Conservation (phyloP, 2,888 invertebrate genomes). For the Spatulosminthurus flaviceps region DNA sequence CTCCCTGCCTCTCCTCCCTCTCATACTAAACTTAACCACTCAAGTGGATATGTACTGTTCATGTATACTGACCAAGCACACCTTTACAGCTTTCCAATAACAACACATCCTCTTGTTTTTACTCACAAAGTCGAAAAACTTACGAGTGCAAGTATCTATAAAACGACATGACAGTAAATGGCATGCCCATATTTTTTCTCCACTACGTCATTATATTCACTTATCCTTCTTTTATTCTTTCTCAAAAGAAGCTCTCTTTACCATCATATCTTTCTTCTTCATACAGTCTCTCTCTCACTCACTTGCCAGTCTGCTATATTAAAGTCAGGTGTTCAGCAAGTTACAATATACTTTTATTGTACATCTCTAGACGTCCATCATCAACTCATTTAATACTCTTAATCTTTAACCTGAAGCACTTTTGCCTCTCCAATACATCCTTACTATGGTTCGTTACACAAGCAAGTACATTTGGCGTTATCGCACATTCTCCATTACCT, state of each 20-base stretch:
- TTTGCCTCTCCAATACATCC: background rate
- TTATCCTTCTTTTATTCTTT: too few species aligned
- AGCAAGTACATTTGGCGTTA: too few species aligned
- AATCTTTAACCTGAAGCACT: background rate
- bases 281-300: background rate
- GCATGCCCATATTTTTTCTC: slow-evolving; percentile 1
- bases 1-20: slow-evolving; percentile 27
- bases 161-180: background rate
- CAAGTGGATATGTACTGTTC: background rate
- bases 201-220: background rate
- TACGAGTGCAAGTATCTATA: slow-evolving; percentile 8
- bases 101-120: background rate
- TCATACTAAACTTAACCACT: slow-evolving; percentile 5
- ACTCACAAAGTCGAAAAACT: slow-evolving; percentile 1
- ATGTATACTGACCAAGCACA: background rate
- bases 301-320: background rate
- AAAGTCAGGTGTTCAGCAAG: background rate
- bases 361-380: background rate
- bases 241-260: too few species aligned
- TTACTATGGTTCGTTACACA: too few species aligned
- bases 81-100: slow-evolving; percentile 7
- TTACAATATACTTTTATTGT: slow-evolving; percentile 4
- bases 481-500: too few species aligned
- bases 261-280: too few species aligned
- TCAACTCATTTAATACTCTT: background rate